Conservation (phyloP, 2,797 vertebrate genomes). For the Urocyon cinereoargenteus region DNA sequence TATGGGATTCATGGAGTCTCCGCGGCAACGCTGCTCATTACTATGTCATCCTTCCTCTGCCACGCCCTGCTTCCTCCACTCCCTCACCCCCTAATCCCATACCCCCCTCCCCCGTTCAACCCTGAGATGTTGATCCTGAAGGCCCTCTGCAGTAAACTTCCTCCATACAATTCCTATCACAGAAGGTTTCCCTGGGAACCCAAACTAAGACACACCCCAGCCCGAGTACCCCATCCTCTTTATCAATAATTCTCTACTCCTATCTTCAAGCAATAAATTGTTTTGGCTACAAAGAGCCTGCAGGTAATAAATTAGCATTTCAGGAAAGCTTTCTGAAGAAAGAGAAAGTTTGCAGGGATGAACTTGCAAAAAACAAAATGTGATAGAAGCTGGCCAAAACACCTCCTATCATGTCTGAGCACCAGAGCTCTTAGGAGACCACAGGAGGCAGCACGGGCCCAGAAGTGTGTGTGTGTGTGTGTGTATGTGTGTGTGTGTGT, state of each 20-base stretch:
- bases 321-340: conserved; percentile 26
- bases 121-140: neutral
- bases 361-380: neutral
- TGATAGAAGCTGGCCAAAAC: neutral
- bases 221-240: neutral
- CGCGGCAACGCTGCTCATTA: neutral
- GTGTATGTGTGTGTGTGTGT: neutral
- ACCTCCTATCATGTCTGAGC: neutral
- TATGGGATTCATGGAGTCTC: neutral
- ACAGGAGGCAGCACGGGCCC: neutral
- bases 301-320: neutral
- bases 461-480: neutral
- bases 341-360: neutral
- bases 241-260: neutral
- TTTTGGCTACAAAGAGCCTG: neutral
- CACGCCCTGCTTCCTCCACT: neutral
- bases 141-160: neutral
- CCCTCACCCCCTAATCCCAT: neutral
- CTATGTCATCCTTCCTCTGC: neutral
- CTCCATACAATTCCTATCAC: neutral
- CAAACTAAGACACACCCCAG: neutral
- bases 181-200: neutral
- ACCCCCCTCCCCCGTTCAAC: neutral
- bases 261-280: neutral
- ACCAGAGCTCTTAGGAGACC: neutral